These are phyloP conservation scores for Drosophila pandora DNA, from an alignment of 1,140 invertebrate species.

Conservation along the genomic window DNA sequence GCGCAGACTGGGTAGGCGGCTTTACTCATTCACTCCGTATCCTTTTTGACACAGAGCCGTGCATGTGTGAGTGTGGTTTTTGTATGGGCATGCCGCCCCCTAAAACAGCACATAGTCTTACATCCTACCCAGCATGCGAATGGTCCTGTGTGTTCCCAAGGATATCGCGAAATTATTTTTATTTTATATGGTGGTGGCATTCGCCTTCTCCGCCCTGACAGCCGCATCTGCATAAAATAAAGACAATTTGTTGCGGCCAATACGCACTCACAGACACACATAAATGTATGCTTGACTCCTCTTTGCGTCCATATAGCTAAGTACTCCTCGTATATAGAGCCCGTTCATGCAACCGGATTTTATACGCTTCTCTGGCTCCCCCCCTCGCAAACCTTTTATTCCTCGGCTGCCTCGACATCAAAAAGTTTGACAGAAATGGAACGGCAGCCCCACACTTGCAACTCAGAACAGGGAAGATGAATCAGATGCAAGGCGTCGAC, in stretches of 20 bases:
- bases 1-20: slow-evolving; percentile 46
- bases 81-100: slow-evolving; percentile 76
- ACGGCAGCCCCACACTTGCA: slow-evolving; percentile 61
- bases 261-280: slow-evolving; percentile 50
- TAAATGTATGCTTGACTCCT: background rate
- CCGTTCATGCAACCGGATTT: slow-evolving; percentile 42
- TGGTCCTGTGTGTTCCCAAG: slow-evolving; percentile 53
- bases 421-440: slow-evolving; percentile 77
- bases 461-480: slow-evolving; percentile 20
- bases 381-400: slow-evolving; percentile 9
- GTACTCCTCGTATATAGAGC: slow-evolving; percentile 9
- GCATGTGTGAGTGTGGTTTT: slow-evolving; percentile 32
- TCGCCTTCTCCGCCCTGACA: slow-evolving; percentile 26
- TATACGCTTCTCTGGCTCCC: slow-evolving; percentile 44
- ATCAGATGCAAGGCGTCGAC: slow-evolving; percentile 21
- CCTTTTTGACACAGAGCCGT: slow-evolving; percentile 24
- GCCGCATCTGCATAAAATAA: slow-evolving; percentile 69
- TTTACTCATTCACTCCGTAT: slow-evolving; percentile 53
- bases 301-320: slow-evolving; percentile 18
- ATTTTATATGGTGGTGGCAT: slow-evolving; percentile 70
- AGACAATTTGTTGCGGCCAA: slow-evolving; percentile 75
- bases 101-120: slow-evolving; percentile 65
- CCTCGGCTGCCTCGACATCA: slow-evolving; percentile 53
- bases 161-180: slow-evolving; percentile 75
- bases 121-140: slow-evolving; percentile 35